Percentiles rank a stretch among this genome's conserved stretches.
Conservation (phyloP, 2,113 vertebrate genomes). For the Coracopsis vasa region DNA sequence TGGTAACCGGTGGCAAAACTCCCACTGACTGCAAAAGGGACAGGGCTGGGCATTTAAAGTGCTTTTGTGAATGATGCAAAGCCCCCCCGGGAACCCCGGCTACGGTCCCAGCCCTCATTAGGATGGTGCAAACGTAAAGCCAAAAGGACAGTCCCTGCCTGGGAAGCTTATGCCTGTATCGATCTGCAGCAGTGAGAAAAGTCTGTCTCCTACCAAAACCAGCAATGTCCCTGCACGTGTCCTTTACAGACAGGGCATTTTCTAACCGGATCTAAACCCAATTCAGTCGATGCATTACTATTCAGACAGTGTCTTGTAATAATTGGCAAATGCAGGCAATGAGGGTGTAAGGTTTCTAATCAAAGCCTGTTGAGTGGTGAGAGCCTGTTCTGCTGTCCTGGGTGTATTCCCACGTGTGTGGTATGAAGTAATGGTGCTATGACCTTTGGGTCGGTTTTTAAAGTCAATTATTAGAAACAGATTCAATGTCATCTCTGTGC, state of each 20-base stretch:
- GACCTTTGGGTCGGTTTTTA: background rate
- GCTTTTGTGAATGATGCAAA: background rate
- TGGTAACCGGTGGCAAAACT: background rate
- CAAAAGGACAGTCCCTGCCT: background rate
- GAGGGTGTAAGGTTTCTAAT: background rate
- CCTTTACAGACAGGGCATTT: background rate
- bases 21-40: background rate
- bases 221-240: background rate
- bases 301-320: background rate
- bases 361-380: background rate
- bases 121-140: background rate
- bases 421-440: background rate
- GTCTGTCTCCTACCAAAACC: background rate
- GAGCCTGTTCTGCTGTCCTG: background rate
- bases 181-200: background rate
- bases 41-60: background rate
- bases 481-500: background rate
- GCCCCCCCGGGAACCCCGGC: background rate
- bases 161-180: background rate
- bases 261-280: background rate
- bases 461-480: background rate
- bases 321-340: background rate
- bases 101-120: background rate
- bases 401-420: fast-evolving
- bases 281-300: background rate